These are phyloP conservation scores for Epinotia nisella DNA, from an alignment of 2,888 invertebrate genomes.

Conservation along the genomic window DNA sequence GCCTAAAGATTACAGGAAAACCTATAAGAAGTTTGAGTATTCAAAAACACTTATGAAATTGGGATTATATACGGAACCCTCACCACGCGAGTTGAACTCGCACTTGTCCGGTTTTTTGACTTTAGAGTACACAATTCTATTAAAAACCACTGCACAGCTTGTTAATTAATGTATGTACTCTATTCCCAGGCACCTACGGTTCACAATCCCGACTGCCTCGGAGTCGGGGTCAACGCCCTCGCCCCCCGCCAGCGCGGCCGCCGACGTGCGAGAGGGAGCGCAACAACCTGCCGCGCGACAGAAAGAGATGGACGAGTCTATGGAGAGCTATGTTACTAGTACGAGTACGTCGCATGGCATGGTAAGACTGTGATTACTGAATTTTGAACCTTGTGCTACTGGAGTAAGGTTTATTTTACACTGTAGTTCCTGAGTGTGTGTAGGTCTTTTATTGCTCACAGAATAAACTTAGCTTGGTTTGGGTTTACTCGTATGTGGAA, in stretches of 20 bases:
- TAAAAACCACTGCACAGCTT: neutral
- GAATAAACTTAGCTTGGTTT: too few relatives aligned
- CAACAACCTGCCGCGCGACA: slow-evolving; percentile 44
- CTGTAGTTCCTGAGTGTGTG: too few relatives aligned
- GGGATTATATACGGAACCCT: too few relatives aligned
- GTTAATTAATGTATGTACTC: neutral
- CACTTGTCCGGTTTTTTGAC: too few relatives aligned
- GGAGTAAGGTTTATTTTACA: neutral
- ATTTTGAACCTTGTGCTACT: neutral
- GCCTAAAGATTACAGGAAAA: too few relatives aligned
- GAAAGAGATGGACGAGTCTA: slow-evolving; percentile 50
- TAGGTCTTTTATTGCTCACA: too few relatives aligned
- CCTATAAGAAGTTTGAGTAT: too few relatives aligned
- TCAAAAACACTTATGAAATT: too few relatives aligned
- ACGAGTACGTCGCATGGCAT: slow-evolving; percentile 53
- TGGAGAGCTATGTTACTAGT: slow-evolving; percentile 60
- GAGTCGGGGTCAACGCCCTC: slow-evolving; percentile 69
- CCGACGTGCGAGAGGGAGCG: slow-evolving; percentile 50
- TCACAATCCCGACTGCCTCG: slow-evolving; percentile 74
- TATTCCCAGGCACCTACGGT: slow-evolving; percentile 69
- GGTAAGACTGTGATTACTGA: slow-evolving; percentile 8
- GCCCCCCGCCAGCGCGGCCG: slow-evolving; percentile 49
- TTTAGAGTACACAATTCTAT: too few relatives aligned
- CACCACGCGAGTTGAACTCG: too few relatives aligned
- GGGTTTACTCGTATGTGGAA: too few relatives aligned